A percentile compares a stretch with the other conserved stretches of the same genome.
Evolutionary conservation across 2,797 vertebrate species (phyloP).

Genomic region (Bradypodion ventrale): DNA sequence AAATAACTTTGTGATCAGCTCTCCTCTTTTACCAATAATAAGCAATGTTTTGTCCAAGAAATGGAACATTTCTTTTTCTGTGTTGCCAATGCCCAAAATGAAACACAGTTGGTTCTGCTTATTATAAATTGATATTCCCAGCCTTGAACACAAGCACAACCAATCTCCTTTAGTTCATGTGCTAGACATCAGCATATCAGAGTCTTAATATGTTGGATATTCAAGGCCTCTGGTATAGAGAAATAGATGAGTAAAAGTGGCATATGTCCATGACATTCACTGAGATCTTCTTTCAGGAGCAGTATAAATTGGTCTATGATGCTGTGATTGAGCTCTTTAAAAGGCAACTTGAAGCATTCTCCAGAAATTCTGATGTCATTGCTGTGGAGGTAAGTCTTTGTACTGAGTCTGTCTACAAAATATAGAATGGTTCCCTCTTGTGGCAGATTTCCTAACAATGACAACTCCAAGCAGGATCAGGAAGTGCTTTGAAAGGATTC

Average conservation of each 20-base stretch:
- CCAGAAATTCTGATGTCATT: constrained; percentile 42
- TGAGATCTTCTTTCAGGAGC: constrained; percentile 80
- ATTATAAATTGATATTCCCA: constrained; percentile 10
- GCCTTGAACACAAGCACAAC: constrained; percentile 19
- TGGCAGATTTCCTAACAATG: background rate
- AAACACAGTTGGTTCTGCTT: background rate
- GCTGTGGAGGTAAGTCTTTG: constrained; percentile 68
- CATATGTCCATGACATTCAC: constrained; percentile 12
- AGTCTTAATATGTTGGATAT: background rate
- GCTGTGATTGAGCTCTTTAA: constrained; percentile 86
- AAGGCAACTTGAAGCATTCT: constrained; percentile 79
- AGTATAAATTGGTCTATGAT: constrained; percentile 91
- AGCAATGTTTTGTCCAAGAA: constrained; percentile 34
- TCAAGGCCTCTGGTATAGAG: background rate
- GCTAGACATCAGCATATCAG: background rate
- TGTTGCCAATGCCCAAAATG: background rate
- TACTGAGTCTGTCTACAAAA: background rate
- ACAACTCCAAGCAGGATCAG: background rate
- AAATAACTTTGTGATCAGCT: background rate
- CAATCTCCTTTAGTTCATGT: background rate
- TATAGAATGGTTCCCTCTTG: background rate
- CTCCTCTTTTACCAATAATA: rapidly evolving
- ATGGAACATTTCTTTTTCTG: constrained; percentile 14
- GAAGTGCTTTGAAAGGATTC: background rate
- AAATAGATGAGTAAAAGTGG: background rate